phyloP scores from a whole-genome alignment of 2,888 invertebrate genomes.

The Caenorhabditis angaria region DNA sequence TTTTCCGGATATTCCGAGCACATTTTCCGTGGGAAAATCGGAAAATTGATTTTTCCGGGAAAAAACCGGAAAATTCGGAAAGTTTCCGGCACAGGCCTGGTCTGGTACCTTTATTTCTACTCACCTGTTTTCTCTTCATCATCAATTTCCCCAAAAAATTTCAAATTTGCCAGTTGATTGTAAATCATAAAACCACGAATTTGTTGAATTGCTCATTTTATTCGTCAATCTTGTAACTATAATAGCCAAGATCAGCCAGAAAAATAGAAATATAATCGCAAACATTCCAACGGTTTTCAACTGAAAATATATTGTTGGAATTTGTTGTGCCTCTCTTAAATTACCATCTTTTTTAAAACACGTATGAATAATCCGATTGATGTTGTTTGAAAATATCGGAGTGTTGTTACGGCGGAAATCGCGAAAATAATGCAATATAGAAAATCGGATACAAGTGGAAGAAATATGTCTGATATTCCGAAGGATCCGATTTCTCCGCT shows the following conservation, averaged over 20 bases:
- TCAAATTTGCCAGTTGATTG: slow-evolving; percentile 44
- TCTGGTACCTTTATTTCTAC: background rate
- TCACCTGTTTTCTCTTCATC: slow-evolving; percentile 30
- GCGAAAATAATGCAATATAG: slow-evolving; percentile 23
- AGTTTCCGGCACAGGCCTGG: too few relatives aligned
- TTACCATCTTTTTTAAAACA: slow-evolving; percentile 38
- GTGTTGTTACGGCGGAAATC: slow-evolving; percentile 17
- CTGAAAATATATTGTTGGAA: slow-evolving; percentile 17
- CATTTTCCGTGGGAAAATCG: too few relatives aligned
- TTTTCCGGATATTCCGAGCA: too few relatives aligned
- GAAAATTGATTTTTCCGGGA: too few relatives aligned
- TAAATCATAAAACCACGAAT: background rate
- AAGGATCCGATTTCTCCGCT: background rate
- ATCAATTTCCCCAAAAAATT: slow-evolving; percentile 48
- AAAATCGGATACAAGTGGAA: slow-evolving; percentile 10
- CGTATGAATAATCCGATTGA: slow-evolving; percentile 40
- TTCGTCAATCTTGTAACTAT: slow-evolving; percentile 41
- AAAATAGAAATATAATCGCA: slow-evolving; percentile 36
- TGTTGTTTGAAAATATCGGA: slow-evolving; percentile 7
- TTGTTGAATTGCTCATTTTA: background rate
- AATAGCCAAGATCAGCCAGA: slow-evolving; percentile 44
- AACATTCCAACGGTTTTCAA: slow-evolving; percentile 39
- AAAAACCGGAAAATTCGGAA: background rate
- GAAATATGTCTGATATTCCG: slow-evolving; percentile 6
- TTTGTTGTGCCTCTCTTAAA: background rate